Percentiles rank a stretch among this genome's conserved stretches.
Conservation (phyloP, 1,140 invertebrate species). For the Ladona fulva region DNA sequence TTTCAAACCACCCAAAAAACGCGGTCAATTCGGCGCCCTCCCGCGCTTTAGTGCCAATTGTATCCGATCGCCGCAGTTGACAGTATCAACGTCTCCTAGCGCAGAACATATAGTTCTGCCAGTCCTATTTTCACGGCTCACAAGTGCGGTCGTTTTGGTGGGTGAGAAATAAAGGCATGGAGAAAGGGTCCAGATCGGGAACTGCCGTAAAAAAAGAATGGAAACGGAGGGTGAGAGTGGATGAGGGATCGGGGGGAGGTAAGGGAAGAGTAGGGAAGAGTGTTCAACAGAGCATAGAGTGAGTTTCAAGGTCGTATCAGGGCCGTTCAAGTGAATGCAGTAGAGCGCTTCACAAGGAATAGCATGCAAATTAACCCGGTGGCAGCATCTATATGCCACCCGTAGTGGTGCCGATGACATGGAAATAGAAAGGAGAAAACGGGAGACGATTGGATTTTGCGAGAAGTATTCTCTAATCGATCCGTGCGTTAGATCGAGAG, state of each 20-base stretch:
- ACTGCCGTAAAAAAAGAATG: neutral
- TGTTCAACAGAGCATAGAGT: neutral
- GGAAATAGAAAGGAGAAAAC: neutral
- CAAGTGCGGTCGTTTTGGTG: too few relatives aligned
- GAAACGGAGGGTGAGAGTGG: neutral
- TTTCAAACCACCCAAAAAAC: too few relatives aligned
- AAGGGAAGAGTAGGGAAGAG: neutral
- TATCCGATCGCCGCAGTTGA: too few relatives aligned
- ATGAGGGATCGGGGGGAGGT: neutral
- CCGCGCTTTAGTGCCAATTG: too few relatives aligned
- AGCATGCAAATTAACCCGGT: constrained; percentile 8
- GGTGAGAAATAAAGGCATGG: too few relatives aligned
- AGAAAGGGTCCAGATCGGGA: neutral
- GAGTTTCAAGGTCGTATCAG: neutral
- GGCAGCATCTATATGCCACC: neutral
- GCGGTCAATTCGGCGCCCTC: too few relatives aligned
- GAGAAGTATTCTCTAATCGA: too few relatives aligned
- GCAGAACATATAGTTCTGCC: too few relatives aligned
- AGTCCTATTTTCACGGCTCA: too few relatives aligned
- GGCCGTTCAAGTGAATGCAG: neutral
- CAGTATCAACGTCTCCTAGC: too few relatives aligned
- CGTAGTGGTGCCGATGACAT: neutral
- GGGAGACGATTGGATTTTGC: neutral
- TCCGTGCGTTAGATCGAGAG: too few relatives aligned
- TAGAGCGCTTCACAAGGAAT: neutral